Evolutionary conservation across 2,888 invertebrate species (phyloP).

Genomic region (Doris montereyensis): DNA sequence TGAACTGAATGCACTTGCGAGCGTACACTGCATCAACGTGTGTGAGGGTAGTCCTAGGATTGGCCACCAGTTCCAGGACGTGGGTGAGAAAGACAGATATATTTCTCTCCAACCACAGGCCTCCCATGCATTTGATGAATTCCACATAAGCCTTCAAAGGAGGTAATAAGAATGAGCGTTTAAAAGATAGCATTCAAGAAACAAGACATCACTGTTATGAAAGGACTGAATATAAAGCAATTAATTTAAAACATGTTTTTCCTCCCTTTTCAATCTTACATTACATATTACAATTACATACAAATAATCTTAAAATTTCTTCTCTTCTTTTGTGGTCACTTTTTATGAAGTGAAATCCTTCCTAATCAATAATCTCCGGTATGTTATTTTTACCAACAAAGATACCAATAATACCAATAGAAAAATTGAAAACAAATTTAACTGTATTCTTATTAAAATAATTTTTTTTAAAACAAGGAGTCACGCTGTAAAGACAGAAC

Average conservation of each 20-base stretch:
- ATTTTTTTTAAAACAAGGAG: no score
- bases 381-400: no score
- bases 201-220: neutral
- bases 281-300: no score
- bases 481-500: no score
- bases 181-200: neutral
- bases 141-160: constrained; percentile 89
- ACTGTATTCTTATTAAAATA: no score
- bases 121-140: constrained; percentile 93
- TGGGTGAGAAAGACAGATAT: constrained; percentile 89
- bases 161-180: neutral
- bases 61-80: constrained; percentile 90
- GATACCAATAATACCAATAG: no score
- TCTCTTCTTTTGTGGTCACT: no score
- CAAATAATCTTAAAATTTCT: no score
- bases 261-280: neutral
- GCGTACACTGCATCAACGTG: constrained; percentile 99
- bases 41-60: constrained; percentile 94
- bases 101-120: constrained; percentile 94
- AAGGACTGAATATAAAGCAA: no score
- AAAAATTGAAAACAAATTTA: no score
- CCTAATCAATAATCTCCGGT: no score
- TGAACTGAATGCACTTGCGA: constrained; percentile 96
- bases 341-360: no score
- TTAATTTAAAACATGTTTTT: neutral